phyloP scores from a whole-genome alignment of 2,888 invertebrate species.

The Anorthoa munda region DNA sequence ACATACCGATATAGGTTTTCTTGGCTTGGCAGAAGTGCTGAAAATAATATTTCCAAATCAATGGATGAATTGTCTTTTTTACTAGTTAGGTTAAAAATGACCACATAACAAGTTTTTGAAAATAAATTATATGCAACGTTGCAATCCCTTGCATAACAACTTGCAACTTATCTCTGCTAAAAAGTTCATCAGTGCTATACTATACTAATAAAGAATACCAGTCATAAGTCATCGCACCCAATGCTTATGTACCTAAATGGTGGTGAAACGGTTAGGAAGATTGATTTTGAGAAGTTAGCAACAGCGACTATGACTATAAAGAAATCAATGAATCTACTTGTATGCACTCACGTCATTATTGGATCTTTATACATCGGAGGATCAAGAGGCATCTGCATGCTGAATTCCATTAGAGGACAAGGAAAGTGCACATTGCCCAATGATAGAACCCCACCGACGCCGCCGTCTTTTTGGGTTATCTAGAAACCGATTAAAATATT shows the following conservation, averaged over 20 bases:
- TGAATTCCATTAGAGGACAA: slow-evolving; percentile 78
- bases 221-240: too few species aligned
- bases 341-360: slow-evolving; percentile 69
- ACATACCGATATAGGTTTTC: slow-evolving; percentile 65
- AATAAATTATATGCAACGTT: too few species aligned
- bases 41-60: slow-evolving; percentile 24
- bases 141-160: too few species aligned
- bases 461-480: slow-evolving; percentile 63
- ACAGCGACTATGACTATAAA: neutral
- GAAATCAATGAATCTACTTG: too few species aligned
- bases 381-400: slow-evolving; percentile 74
- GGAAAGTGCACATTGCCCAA: slow-evolving; percentile 77
- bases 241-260: too few species aligned
- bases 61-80: neutral
- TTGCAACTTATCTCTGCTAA: too few species aligned
- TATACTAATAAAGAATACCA: too few species aligned
- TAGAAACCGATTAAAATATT: slow-evolving; percentile 7
- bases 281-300: neutral
- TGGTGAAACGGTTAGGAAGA: too few species aligned
- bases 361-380: slow-evolving; percentile 79
- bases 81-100: neutral
- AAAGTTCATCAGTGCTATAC: too few species aligned
- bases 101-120: too few species aligned
- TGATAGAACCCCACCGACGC: slow-evolving; percentile 66
- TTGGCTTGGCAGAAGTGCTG: slow-evolving; percentile 67